phyloP scores from a whole-genome alignment of 2,113 vertebrate genomes.

The Neolamprologus fasciatus region DNA sequence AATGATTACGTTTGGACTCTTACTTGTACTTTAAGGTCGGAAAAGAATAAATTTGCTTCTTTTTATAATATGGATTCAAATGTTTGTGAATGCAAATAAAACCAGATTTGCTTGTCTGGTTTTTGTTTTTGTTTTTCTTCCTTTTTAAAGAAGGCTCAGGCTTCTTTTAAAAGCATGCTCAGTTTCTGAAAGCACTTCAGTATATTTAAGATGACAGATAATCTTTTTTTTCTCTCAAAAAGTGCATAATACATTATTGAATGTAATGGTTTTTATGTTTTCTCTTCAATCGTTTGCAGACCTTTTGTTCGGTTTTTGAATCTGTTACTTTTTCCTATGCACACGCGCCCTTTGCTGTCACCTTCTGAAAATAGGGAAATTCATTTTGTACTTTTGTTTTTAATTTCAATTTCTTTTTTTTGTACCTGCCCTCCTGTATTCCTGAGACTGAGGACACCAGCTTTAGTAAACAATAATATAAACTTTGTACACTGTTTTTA shows the following conservation, averaged over 20 bases:
- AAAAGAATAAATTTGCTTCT: constrained; percentile 52
- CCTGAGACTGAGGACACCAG: constrained; percentile 67
- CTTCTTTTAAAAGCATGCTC: not conserved
- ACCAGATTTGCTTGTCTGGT: constrained; percentile 28
- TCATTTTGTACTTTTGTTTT: constrained; percentile 64
- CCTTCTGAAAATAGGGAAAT: constrained; percentile 66
- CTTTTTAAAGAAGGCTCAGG: constrained; percentile 33
- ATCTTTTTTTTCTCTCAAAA: constrained; percentile 42
- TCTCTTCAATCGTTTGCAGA: constrained; percentile 50
- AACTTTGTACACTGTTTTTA: constrained; percentile 75
- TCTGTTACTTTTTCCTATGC: constrained; percentile 64
- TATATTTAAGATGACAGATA: constrained; percentile 58
- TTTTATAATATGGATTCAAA: constrained; percentile 40
- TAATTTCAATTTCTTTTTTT: constrained; percentile 35
- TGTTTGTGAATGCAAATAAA: constrained; percentile 53
- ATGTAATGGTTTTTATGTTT: constrained; percentile 71
- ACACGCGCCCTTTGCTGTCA: constrained; percentile 57
- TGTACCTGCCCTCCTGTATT: constrained; percentile 61
- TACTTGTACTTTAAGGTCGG: constrained; percentile 49
- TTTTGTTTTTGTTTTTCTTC: not conserved
- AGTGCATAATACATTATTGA: constrained; percentile 66
- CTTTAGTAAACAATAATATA: constrained; percentile 76
- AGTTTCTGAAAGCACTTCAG: constrained; percentile 42
- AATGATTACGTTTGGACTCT: constrained; percentile 58
- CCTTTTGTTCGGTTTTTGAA: constrained; percentile 36